Evolutionary conservation across 2,797 vertebrate genomes (phyloP).

Genomic region (Sebastes cheni): DNA sequence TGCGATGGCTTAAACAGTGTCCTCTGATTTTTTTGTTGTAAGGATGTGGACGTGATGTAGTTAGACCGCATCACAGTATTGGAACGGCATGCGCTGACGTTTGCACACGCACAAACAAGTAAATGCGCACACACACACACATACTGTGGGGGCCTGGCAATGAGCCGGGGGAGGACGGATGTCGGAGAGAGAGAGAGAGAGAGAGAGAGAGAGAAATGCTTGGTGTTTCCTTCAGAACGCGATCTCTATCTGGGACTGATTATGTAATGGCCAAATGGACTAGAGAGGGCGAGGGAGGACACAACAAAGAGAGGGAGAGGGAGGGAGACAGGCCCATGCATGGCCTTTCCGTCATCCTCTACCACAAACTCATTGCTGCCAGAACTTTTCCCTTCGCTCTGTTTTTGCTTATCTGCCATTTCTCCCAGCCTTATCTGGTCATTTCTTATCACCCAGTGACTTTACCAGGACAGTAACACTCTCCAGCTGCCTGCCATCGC

Average conservation of each 20-base stretch:
- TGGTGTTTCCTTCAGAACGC: slow-evolving; percentile 59
- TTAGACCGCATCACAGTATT: slow-evolving; percentile 33
- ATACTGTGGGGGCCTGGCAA: slow-evolving; percentile 34
- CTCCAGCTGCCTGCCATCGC: slow-evolving; percentile 6
- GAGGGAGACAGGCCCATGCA: slow-evolving; percentile 11
- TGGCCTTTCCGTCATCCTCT: slow-evolving; percentile 33
- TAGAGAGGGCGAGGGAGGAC: slow-evolving; percentile 48
- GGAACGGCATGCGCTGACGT: slow-evolving; percentile 56
- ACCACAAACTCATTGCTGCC: slow-evolving; percentile 6
- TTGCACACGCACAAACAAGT: slow-evolving; percentile 23
- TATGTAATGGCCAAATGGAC: slow-evolving; percentile 69
- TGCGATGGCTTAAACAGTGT: not conserved
- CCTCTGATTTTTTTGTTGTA: not conserved
- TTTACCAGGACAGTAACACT: not conserved
- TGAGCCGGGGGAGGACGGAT: slow-evolving; percentile 35
- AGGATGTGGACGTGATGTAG: slow-evolving; percentile 21
- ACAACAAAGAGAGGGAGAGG: not conserved
- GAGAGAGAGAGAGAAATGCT: slow-evolving; percentile 8
- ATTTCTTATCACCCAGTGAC: slow-evolving; percentile 27
- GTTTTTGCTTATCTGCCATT: slow-evolving; percentile 25
- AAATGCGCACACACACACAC: slow-evolving; percentile 6
- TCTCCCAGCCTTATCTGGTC: slow-evolving; percentile 17
- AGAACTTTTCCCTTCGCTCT: slow-evolving; percentile 10
- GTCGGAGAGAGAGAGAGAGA: not conserved
- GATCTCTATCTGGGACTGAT: slow-evolving; percentile 58